These are phyloP conservation scores for Papilio helenus DNA, from an alignment of 1,140 invertebrate species.

Conservation along the genomic window DNA sequence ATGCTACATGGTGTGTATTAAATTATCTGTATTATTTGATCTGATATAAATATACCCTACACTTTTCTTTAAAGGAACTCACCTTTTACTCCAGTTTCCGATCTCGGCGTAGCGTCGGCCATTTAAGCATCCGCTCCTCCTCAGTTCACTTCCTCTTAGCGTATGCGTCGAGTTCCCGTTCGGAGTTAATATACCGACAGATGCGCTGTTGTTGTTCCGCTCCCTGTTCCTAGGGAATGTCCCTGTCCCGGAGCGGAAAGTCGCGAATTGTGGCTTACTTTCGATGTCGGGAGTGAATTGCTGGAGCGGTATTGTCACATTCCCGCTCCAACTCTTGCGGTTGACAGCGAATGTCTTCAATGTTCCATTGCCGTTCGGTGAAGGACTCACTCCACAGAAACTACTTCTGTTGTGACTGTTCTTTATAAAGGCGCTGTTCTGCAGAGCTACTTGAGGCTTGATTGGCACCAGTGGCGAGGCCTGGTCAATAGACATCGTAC, in stretches of 20 bases:
- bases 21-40: background rate
- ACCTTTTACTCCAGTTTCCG: conserved; percentile 83
- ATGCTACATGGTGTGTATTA: background rate
- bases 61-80: conserved; percentile 50
- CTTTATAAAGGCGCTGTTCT: conserved; percentile 81
- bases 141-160: conserved; percentile 81
- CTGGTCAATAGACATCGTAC: conserved; percentile 82
- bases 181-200: conserved; percentile 80
- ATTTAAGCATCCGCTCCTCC: conserved; percentile 78
- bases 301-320: conserved; percentile 79
- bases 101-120: conserved; percentile 82
- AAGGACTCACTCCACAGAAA: conserved; percentile 78
- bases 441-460: conserved; percentile 79
- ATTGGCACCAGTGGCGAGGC: conserved; percentile 81
- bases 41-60: conserved; percentile 23
- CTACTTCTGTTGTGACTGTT: conserved; percentile 81
- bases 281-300: conserved; percentile 69
- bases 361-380: conserved; percentile 73
- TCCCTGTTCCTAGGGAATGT: conserved; percentile 79
- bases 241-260: conserved; percentile 79
- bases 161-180: conserved; percentile 80
- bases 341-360: conserved; percentile 80
- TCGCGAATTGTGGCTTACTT: conserved; percentile 72
- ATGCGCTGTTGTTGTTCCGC: conserved; percentile 73
- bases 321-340: conserved; percentile 82